Conservation (phyloP, 1,140 invertebrate species). For the Radopholus similis region DNA sequence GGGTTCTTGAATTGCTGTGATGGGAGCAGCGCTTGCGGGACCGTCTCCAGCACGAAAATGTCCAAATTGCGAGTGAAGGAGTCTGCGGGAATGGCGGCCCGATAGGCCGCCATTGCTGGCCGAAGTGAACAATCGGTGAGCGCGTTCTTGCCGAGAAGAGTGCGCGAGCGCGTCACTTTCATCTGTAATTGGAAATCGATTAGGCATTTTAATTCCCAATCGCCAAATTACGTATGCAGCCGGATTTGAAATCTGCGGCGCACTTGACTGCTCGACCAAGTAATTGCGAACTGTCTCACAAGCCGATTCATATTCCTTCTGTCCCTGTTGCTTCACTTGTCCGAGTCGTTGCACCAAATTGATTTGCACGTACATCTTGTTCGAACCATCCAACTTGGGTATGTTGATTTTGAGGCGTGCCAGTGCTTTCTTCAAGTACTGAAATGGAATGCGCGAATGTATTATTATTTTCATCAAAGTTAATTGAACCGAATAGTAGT, state of each 20-base stretch:
- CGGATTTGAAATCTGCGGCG: no score
- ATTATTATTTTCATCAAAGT: neutral
- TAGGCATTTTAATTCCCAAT: neutral
- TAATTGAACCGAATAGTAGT: slow-evolving; percentile 77
- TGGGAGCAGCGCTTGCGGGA: neutral
- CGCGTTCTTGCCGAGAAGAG: slow-evolving; percentile 1
- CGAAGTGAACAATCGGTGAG: slow-evolving; percentile 10
- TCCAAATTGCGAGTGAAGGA: neutral
- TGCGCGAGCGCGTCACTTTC: slow-evolving; percentile 14
- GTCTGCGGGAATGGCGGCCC: slow-evolving; percentile 6
- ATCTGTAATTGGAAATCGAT: slow-evolving; percentile 7
- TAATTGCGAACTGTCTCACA: neutral
- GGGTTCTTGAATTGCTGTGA: slow-evolving; percentile 80
- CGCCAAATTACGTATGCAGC: neutral
- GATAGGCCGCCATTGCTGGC: slow-evolving; percentile 2
- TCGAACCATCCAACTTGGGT: slow-evolving; percentile 76
- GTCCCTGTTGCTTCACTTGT: slow-evolving; percentile 76
- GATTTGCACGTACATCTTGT: slow-evolving; percentile 84
- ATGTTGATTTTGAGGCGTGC: slow-evolving; percentile 79
- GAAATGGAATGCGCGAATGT: slow-evolving; percentile 51
- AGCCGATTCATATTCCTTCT: neutral
- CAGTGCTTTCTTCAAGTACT: slow-evolving; percentile 82
- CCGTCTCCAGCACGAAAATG: slow-evolving; percentile 8
- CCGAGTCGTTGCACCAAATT: slow-evolving; percentile 85
- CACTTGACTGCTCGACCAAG: no score